These are phyloP conservation scores for Luperina testacea DNA, from an alignment of 2,888 invertebrate genomes.

Conservation along the genomic window DNA sequence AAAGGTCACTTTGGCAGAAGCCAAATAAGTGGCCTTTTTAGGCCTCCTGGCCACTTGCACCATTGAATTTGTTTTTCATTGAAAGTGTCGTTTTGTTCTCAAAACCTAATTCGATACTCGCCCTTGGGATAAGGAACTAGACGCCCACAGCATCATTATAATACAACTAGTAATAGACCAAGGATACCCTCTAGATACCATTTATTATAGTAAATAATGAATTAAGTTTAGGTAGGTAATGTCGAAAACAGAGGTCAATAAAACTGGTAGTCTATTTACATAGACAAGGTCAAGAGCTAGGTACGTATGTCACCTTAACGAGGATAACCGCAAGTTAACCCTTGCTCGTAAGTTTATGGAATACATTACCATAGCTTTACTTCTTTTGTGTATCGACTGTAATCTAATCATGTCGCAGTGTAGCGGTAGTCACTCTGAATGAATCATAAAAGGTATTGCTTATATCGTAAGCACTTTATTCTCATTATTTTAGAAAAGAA, in stretches of 20 bases:
- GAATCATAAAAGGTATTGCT: no score
- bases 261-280: neutral
- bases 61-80: neutral
- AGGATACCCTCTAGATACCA: neutral
- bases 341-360: no score
- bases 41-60: neutral
- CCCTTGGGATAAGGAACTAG: neutral
- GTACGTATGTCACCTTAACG: neutral
- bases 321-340: neutral
- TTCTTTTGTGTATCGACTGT: no score
- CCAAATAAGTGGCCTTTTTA: no score
- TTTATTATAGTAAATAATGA: neutral
- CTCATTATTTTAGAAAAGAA: no score
- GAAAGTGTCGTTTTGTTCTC: neutral
- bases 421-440: no score
- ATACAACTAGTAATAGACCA: neutral
- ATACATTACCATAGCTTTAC: no score
- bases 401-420: no score
- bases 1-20: no score
- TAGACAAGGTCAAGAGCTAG: neutral
- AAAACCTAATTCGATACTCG: neutral
- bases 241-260: neutral
- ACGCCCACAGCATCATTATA: neutral
- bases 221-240: neutral
- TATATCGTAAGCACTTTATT: no score